Base-by-base conservation (phyloP, 1,140 invertebrate species). In the Tenebrio molitor region DNA sequence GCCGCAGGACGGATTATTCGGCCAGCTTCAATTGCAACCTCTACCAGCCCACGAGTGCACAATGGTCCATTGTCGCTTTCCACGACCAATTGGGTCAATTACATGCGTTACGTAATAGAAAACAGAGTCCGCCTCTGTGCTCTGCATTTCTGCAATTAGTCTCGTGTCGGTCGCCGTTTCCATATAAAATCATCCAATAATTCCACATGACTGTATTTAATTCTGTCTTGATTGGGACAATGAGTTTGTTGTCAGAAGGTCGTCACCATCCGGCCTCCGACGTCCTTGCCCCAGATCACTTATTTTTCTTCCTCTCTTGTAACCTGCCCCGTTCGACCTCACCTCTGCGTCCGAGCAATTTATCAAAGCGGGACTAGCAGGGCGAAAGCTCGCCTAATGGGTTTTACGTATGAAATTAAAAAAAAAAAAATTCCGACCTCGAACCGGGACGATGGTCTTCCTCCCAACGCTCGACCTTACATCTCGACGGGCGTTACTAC, bases 271-370 rank as follows among this genome's bases (percentile, higher is more conserved):
- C 50, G 50, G 50, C 50, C 50, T 58, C 23, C 23, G 12, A 3
- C 50, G 50, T 58, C 50, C 50, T 58, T 58, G 50, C 50, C 50
- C 50, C 50, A 58, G 50, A 58, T 58, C 50, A 29, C 50, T 58
- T 58, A 58, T 58, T 58, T 58, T 58, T 58, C 50, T 58, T 58
- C 50, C 50, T 58, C 50, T 58, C 50, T 58, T 58, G 8, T 58
- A 12, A 58, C 50, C 50, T 58, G 50, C 50, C 50, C 12, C 21
- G 19, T 29, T 58, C 50, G 50, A 58, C 50, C 50, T 58, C 50
- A 58, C 25, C 50, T 58, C 21, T 58, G 29, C 50, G 50, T 58
- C 50, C 50, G 23, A 58, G 50, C 50, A 58, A 58, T 58, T 58
- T 58, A 58, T 58, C 50, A 58, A 50, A 58, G 19, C 50, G 50